Percentiles rank a stretch among this genome's conserved stretches.
Conservation (phyloP, 2,113 vertebrate species). For the Semnornis frantzii region DNA sequence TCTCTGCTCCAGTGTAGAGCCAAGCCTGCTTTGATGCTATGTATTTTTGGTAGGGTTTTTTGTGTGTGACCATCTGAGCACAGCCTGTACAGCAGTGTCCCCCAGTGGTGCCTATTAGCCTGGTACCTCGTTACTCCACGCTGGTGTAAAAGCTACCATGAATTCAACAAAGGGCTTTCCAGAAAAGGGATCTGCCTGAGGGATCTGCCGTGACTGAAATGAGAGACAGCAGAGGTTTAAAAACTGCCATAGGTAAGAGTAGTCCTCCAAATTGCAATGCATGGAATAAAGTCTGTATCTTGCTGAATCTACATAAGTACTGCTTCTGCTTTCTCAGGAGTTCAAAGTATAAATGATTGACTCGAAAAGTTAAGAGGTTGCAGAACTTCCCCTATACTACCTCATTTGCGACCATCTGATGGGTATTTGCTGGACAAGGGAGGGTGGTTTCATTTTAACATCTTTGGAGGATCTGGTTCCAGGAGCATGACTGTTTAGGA, state of each 20-base stretch:
- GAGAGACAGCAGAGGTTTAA: neutral
- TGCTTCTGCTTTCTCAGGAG: neutral
- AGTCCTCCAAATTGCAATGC: rapidly evolving
- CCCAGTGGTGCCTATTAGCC: neutral
- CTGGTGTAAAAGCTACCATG: neutral
- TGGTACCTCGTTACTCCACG: neutral
- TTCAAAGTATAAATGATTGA: neutral
- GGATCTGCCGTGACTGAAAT: neutral
- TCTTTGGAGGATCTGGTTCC: neutral
- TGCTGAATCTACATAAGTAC: neutral
- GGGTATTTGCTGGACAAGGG: neutral
- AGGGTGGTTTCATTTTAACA: neutral
- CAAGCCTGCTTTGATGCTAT: neutral
- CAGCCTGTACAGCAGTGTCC: neutral
- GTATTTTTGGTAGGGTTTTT: neutral
- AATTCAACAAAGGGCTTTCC: neutral
- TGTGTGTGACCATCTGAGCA: neutral
- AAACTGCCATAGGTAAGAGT: neutral
- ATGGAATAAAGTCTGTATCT: neutral
- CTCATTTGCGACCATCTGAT: neutral
- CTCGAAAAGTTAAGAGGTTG: neutral
- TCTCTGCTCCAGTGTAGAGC: neutral
- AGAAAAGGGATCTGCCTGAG: neutral
- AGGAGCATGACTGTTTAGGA: neutral
- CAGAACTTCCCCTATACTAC: neutral